Percentiles rank a stretch among this genome's conserved stretches.
Evolutionary conservation across 2,113 vertebrate species (phyloP).

Genomic region (Cryptomyrus ogoouensis): DNA sequence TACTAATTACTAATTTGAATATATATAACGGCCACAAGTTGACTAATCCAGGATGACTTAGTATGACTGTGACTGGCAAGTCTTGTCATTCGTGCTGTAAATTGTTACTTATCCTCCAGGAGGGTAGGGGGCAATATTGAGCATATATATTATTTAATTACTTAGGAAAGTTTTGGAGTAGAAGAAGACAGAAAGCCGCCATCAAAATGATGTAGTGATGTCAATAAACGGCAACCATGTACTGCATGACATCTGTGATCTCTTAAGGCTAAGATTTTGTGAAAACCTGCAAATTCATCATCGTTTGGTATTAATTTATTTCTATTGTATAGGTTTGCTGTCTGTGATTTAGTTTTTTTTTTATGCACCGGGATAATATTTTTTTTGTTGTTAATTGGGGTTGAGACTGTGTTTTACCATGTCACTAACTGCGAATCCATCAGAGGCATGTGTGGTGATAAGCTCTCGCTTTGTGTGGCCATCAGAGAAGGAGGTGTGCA

Average conservation of each 20-base stretch:
- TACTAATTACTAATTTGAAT: not conserved
- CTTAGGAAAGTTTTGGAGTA: not conserved
- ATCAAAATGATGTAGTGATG: not conserved
- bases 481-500: conserved; percentile 84
- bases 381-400: not conserved
- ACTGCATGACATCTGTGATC: not conserved
- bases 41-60: not conserved
- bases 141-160: not conserved
- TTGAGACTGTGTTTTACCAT: not conserved
- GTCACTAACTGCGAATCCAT: not conserved
- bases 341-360: not conserved
- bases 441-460: not conserved
- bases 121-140: not conserved
- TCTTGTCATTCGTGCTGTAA: not conserved
- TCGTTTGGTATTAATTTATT: not conserved
- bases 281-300: not conserved
- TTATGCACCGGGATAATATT: not conserved
- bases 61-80: not conserved
- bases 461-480: not conserved
- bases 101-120: not conserved
- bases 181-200: not conserved
- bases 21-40: not conserved
- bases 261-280: not conserved
- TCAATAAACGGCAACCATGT: not conserved
- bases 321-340: not conserved